phyloP scores from a whole-genome alignment of 1,140 invertebrate genomes.

The Cyclargus thomasi region DNA sequence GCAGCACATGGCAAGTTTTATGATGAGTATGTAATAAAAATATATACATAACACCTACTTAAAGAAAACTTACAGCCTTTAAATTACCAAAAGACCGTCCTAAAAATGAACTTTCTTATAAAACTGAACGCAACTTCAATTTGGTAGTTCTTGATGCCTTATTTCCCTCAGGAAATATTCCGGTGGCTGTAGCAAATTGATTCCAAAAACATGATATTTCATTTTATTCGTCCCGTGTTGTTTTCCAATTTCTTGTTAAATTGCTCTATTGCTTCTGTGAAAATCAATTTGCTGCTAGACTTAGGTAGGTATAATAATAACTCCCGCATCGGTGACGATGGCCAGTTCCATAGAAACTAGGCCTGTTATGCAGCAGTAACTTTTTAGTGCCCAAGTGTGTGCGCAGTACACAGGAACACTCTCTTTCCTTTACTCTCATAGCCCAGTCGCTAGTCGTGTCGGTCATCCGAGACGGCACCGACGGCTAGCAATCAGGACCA shows the following conservation, averaged over 20 bases:
- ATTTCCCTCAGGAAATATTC: constrained; percentile 53
- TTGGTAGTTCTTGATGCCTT: constrained; percentile 45
- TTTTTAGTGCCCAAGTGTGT: no score
- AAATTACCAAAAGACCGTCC: neutral
- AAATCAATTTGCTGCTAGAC: neutral
- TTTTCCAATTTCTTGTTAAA: constrained; percentile 4
- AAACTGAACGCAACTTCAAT: constrained; percentile 28
- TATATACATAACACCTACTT: neutral
- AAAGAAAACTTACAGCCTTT: neutral
- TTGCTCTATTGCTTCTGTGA: neutral
- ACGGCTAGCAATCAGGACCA: no score
- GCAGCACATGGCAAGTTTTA: no score
- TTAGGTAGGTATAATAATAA: no score
- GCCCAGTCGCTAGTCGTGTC: no score
- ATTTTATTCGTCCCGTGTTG: constrained; percentile 12
- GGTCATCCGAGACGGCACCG: no score
- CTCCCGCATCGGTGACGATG: no score
- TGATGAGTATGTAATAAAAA: neutral
- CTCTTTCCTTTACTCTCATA: no score
- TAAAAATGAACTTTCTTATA: neutral
- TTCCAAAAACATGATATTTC: constrained; percentile 34
- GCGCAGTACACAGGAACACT: no score
- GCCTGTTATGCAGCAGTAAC: neutral
- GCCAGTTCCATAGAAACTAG: neutral
- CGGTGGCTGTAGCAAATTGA: constrained; percentile 40